Evolutionary conservation across 2,888 invertebrate species (phyloP), one percentile per base, ranked within the genome.

Genomic region (Scrobipalpa atriplicella): DNA sequence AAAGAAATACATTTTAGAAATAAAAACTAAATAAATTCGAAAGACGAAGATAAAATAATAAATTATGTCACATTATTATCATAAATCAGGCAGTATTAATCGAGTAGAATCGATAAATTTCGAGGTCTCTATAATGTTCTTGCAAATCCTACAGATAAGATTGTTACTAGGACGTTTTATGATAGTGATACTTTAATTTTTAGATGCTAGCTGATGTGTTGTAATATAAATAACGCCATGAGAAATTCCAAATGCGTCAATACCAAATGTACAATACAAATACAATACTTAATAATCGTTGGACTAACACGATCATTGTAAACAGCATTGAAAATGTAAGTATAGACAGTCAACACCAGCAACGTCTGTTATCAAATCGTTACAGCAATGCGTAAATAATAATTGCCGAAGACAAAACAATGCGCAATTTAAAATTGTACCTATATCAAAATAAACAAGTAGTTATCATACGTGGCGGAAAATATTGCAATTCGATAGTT

Each of bases 241-340:
- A 47, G n/a, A n/a, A n/a, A n/a, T n/a, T 16, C 16, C 16, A 47
- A 16, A n/a, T 47, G 47, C n/a, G 47, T 16, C 47, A 47, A 47
- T 16, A 47, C 47, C 47, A 47, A 47, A 47, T 29, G 47, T 47
- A 16, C 47, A 47, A 47, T 16, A 47, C 47, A n/a, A 47, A 47
- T 16, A 16, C 16, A n/a, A 16, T 47, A 29, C n/a, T n/a, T n/a
- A n/a, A 43, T 10, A 2, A 43, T 11, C 41, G 41, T 11, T 41
- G 41, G 8, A 43, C 43, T 1, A 43, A 43, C 47, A n/a, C 8
- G 47, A 39, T 16, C 47, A 43, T n/a, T 43, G 47, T 47, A 47
- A 7, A 47, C n/a, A 47, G 47, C 16, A 47, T 29, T 29, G 2
- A 29, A 29, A 29, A 29, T 29, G 29, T 29, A 29, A 29, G 29